A percentile compares a stretch with the other conserved stretches of the same genome.
Evolutionary conservation across 2,888 invertebrate genomes (phyloP).

Genomic region (Colostygia pectinataria): DNA sequence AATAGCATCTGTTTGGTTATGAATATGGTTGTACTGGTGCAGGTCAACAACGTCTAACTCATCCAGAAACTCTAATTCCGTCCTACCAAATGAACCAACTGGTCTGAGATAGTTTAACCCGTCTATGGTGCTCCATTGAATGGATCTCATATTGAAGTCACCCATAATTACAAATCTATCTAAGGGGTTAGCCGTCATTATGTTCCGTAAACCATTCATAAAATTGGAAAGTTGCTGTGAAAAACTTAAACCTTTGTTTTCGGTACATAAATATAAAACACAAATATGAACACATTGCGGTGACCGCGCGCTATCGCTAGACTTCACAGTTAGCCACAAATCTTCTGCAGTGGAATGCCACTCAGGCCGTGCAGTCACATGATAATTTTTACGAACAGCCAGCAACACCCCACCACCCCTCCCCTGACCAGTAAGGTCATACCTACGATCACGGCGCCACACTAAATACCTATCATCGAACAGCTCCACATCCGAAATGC

Average conservation of each 20-base stretch:
- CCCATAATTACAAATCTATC: conserved; percentile 3
- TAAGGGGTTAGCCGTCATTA: neutral
- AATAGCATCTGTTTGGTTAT: too few species aligned
- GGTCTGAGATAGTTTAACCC: neutral
- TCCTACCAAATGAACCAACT: neutral
- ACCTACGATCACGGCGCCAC: neutral
- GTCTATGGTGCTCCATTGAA: neutral
- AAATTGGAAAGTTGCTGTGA: neutral
- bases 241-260: conserved; percentile 1
- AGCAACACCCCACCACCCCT: conserved; percentile 1
- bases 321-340: neutral
- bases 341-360: conserved; percentile 2
- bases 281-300: neutral
- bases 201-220: neutral
- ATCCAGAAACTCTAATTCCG: too few species aligned
- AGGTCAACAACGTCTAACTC: too few species aligned
- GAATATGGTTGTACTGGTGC: too few species aligned
- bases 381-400: neutral
- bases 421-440: neutral
- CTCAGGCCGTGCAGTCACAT: neutral
- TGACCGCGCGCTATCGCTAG: neutral
- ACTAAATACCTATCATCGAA: conserved; percentile 1
- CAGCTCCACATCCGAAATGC: neutral
- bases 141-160: too few species aligned
- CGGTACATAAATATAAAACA: neutral